A percentile compares a stretch with the other conserved stretches of the same genome.
Evolutionary conservation across 2,888 invertebrate species (phyloP).

Genomic region (Celastrina argiolus): DNA sequence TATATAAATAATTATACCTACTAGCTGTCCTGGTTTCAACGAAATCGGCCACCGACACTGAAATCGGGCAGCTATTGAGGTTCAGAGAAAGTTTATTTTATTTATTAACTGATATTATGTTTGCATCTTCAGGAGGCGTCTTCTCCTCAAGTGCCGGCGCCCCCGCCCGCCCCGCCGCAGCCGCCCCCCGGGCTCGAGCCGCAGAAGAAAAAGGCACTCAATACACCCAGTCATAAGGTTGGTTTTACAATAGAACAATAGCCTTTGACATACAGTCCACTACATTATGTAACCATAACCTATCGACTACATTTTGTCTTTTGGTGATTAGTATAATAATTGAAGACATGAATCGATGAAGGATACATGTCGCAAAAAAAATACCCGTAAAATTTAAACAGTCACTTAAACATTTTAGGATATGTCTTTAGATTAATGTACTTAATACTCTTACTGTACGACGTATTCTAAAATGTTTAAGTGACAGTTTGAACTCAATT

Average conservation of each 20-base stretch:
- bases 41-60: no score
- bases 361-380: no score
- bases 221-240: constrained; percentile 84
- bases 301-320: background rate
- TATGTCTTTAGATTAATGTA: no score
- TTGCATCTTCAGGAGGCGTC: constrained; percentile 64
- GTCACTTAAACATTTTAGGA: no score
- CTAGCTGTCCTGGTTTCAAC: no score
- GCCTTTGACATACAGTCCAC: background rate
- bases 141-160: constrained; percentile 72
- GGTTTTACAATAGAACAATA: background rate
- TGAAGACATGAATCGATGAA: no score
- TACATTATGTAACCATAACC: background rate
- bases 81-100: background rate
- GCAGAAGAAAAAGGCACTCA: constrained; percentile 84
- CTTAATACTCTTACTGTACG: no score
- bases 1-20: no score
- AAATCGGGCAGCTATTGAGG: no score
- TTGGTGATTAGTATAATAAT: background rate
- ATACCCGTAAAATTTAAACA: no score
- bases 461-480: no score
- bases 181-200: constrained; percentile 68
- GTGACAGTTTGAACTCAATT: no score
- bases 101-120: constrained; percentile 26
- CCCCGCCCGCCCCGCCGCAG: constrained; percentile 67